phyloP scores from a whole-genome alignment of 2,888 invertebrate genomes.

The Melanostoma scalare region DNA sequence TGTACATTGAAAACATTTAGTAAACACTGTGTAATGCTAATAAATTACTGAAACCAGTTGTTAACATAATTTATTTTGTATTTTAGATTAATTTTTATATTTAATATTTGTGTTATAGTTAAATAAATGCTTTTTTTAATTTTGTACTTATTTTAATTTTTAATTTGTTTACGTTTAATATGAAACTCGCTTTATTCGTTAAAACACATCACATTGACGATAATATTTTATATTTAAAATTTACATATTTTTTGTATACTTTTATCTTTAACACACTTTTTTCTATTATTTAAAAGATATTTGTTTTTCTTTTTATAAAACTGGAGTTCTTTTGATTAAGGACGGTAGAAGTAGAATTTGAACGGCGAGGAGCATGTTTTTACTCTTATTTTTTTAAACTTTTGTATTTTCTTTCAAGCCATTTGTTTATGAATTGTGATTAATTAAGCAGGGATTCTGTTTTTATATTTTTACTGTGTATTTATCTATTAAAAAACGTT shows the following conservation, averaged over 20 bases:
- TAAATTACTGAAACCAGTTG: too few relatives aligned
- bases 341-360: background rate
- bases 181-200: background rate
- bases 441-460: too few relatives aligned
- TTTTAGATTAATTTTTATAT: background rate
- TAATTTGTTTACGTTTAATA: too few relatives aligned
- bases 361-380: background rate
- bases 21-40: too few relatives aligned
- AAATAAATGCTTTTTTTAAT: background rate
- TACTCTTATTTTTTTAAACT: too few relatives aligned
- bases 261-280: slow-evolving; percentile 1
- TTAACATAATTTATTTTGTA: background rate
- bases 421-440: too few relatives aligned
- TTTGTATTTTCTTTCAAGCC: too few relatives aligned
- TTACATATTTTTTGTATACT: background rate
- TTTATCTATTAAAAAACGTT: too few relatives aligned
- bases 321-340: background rate
- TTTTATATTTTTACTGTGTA: too few relatives aligned
- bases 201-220: background rate
- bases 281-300: background rate
- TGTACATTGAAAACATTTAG: too few relatives aligned
- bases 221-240: background rate
- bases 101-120: background rate
- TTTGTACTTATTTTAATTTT: background rate
- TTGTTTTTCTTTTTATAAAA: slow-evolving; percentile 4